Evolutionary conservation across 2,113 vertebrate species (phyloP).

Genomic region (Brevimyrus niger): DNA sequence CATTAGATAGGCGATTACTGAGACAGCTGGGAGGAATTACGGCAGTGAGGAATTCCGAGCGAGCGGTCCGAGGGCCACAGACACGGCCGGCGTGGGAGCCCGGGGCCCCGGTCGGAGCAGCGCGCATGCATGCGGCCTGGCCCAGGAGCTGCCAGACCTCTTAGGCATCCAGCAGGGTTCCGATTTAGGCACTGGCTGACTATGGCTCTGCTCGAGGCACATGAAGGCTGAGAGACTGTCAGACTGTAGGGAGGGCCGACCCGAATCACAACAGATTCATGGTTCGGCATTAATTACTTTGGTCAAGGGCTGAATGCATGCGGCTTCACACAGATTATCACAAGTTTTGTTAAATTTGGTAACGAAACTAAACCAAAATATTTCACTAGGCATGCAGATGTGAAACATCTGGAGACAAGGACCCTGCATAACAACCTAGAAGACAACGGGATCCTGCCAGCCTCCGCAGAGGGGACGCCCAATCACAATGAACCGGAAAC

Average conservation of each 20-base stretch:
- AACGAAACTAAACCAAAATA: not conserved
- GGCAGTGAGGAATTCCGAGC: not conserved
- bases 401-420: not conserved
- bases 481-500: not conserved
- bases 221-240: not conserved
- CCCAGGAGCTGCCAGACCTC: not conserved
- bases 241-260: not conserved
- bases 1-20: constrained; percentile 18
- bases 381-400: not conserved
- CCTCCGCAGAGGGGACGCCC: not conserved
- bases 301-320: not conserved
- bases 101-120: not conserved
- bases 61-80: not conserved
- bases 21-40: constrained; percentile 6
- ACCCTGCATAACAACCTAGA: not conserved
- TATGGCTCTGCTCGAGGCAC: not conserved
- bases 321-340: not conserved
- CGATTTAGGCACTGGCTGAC: not conserved
- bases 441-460: not conserved
- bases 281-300: not conserved
- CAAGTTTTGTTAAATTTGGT: not conserved
- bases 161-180: not conserved
- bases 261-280: not conserved
- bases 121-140: not conserved
- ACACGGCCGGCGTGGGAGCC: not conserved